Evolutionary conservation across 1,140 invertebrate species (phyloP), one percentile per base, ranked within the genome.

Genomic region (Panagrolaimus sp.): DNA sequence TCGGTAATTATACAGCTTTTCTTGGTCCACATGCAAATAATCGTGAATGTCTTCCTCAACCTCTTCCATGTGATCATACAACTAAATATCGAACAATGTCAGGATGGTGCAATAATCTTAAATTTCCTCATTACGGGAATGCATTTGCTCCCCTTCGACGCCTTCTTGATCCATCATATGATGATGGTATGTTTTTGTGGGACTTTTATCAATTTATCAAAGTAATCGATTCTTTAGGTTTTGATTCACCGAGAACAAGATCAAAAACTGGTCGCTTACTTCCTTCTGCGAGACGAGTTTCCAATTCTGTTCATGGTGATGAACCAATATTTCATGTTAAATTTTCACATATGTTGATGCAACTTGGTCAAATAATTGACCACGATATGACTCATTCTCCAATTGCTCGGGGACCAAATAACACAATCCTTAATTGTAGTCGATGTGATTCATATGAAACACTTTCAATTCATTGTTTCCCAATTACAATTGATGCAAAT

Each of bases 321-420:
- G 43, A 68, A 28, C 75, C 78, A 5, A 52, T 62, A 26, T 73
- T 81, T 65, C 77, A 80, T 48, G 70, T 82, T 0, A 68, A 79
- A 26, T 81, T 79, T 67, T 73, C 76, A 4, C 80, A 82, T 45
- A 83, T 82, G 81, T 28, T 82, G 0, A 82, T 82, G 80, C 80
- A 82, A 67, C 90, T 1, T 77, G 87, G 84, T 3, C 92, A 94
- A 79, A 92, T 94, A 76, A 78, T 94, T 6, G 92, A 94, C 83
- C 92, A 94, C 83, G 92, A 95, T 83, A 85, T 94, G 21, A 94
- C 91, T 1, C 89, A 94, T 87, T 94, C 92, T 1, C 92, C 92
- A 0, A 90, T 92, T 67, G 90, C 92, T 73, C 90, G 91, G 79
- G 87, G 73, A 28, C 78, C 80, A n/a, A 71, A 74, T 28, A 79